Evolutionary conservation across 2,888 invertebrate genomes (phyloP).

Genomic region (Eucera pruinosa): DNA sequence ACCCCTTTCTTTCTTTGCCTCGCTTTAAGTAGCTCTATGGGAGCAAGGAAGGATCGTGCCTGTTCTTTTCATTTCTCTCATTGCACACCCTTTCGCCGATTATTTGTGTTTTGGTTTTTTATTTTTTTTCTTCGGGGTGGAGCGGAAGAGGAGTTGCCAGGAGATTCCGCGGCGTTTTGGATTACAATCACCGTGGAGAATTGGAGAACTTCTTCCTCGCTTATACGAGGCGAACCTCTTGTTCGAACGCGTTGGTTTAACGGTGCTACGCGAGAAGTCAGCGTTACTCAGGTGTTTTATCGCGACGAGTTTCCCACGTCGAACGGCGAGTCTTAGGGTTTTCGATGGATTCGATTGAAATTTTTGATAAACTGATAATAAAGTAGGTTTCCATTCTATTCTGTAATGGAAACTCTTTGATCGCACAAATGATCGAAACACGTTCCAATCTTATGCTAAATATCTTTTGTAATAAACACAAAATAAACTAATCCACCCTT

Average conservation of each 20-base stretch:
- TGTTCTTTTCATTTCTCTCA: conserved; percentile 47
- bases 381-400: no score
- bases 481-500: no score
- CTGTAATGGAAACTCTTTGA: no score
- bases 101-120: conserved; percentile 84
- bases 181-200: conserved; percentile 74
- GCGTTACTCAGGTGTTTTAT: conserved; percentile 1
- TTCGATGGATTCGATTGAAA: no score
- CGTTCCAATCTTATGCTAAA: no score
- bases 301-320: background rate
- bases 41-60: conserved; percentile 45
- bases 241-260: conserved; percentile 19
- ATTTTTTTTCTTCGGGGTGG: no score
- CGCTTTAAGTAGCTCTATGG: conserved; percentile 76
- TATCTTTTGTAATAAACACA: no score
- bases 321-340: no score
- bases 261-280: conserved; percentile 48
- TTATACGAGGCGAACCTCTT: no score
- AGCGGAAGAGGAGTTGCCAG: conserved; percentile 75
- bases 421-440: no score
- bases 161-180: conserved; percentile 9
- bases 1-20: conserved; percentile 44
- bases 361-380: no score
- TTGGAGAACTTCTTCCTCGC: conserved; percentile 67
- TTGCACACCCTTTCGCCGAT: conserved; percentile 47